A percentile compares a stretch with the other conserved stretches of the same genome.
Conservation (phyloP, 1,140 invertebrate species). For the Drosophila virilis region DNA sequence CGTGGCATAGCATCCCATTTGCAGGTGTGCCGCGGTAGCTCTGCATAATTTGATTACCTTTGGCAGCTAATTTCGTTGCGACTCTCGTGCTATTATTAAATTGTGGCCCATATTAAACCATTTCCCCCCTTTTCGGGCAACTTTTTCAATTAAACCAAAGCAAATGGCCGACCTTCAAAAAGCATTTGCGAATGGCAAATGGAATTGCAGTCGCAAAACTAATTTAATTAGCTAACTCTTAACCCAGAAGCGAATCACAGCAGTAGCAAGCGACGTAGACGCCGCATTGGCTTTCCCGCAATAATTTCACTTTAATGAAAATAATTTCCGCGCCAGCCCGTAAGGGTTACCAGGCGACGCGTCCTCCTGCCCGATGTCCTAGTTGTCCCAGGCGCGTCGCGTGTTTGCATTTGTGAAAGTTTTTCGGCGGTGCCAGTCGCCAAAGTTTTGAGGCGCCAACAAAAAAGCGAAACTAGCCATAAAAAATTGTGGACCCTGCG, state of each 20-base stretch:
- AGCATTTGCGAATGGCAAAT: conserved; percentile 57
- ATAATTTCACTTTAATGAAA: conserved; percentile 53
- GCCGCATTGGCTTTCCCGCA: conserved; percentile 4
- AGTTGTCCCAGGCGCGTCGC: conserved; percentile 21
- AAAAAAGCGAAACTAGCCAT: conserved; percentile 44
- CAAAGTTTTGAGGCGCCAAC: conserved; percentile 54
- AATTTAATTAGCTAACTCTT: conserved; percentile 74
- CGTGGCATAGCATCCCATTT: conserved; percentile 18
- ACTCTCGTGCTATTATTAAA: conserved; percentile 65
- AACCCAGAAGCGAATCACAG: conserved; percentile 59
- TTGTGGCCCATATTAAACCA: conserved; percentile 63
- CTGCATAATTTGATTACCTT: conserved; percentile 79
- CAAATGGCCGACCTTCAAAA: conserved; percentile 71
- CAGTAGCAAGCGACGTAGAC: not conserved
- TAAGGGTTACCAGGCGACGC: conserved; percentile 55
- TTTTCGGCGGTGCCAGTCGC: conserved; percentile 65
- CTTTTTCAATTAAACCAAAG: conserved; percentile 74
- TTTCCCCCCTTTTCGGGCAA: conserved; percentile 40
- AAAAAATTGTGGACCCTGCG: conserved; percentile 22
- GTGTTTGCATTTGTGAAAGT: conserved; percentile 57
- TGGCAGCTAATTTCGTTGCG: conserved; percentile 67
- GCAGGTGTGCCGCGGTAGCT: conserved; percentile 60
- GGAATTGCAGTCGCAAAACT: conserved; percentile 75
- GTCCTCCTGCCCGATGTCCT: conserved; percentile 4
- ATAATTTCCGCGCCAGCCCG: conserved; percentile 32